Evolutionary conservation across 2,113 vertebrate genomes (phyloP).

Genomic region (Peromyscus polionotus): DNA sequence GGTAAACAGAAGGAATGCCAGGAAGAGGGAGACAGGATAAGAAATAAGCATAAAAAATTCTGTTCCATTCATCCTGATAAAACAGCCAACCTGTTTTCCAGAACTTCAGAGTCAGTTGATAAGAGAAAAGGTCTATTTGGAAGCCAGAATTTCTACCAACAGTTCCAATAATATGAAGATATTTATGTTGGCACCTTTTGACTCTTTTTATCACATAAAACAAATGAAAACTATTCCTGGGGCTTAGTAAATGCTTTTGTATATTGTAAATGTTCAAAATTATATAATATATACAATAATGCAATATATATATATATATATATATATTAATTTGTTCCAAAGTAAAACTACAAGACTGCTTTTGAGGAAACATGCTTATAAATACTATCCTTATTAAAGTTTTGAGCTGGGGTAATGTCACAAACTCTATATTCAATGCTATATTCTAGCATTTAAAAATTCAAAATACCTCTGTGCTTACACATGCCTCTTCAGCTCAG

Average conservation of each 20-base stretch:
- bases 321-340: constrained; percentile 55
- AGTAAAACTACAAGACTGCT: constrained; percentile 24
- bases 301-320: neutral
- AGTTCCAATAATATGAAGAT: neutral
- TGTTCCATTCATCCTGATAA: neutral
- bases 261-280: constrained; percentile 9
- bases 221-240: constrained; percentile 3
- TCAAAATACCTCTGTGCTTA: constrained; percentile 59
- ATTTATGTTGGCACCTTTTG: neutral
- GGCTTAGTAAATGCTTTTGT: constrained; percentile 39
- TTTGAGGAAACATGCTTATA: constrained; percentile 51
- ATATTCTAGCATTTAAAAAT: constrained; percentile 59
- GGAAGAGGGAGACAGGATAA: neutral
- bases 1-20: neutral
- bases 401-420: constrained; percentile 6
- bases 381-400: constrained; percentile 39
- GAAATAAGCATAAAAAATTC: constrained; percentile 25
- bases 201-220: constrained; percentile 42
- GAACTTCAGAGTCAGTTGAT: neutral
- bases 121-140: constrained; percentile 13
- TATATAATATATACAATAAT: neutral
- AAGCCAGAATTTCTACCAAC: neutral
- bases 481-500: constrained; percentile 12
- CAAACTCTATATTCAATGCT: constrained; percentile 46
- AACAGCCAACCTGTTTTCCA: neutral